phyloP scores from a whole-genome alignment of 2,797 vertebrate genomes.

The Poliocrania exsul region DNA sequence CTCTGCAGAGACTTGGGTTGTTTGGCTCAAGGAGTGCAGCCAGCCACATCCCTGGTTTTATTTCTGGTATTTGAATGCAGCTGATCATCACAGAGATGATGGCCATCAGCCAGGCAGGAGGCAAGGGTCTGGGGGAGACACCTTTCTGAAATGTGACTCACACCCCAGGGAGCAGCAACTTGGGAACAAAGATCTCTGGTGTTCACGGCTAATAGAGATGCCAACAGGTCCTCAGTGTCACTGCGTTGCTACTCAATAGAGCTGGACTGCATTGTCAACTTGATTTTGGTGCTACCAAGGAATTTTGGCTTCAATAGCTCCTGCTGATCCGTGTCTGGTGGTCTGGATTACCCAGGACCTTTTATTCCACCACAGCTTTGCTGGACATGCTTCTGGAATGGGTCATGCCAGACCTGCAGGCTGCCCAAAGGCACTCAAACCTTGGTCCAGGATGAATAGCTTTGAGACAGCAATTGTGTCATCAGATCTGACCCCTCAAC shows the following conservation, averaged over 20 bases:
- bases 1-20: background rate
- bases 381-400: background rate
- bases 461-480: background rate
- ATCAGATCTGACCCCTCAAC: background rate
- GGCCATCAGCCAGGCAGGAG: background rate
- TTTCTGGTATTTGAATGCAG: background rate
- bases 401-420: background rate
- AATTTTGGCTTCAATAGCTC: background rate
- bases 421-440: background rate
- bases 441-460: background rate
- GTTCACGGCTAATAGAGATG: background rate
- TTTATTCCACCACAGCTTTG: background rate
- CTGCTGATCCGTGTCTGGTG: background rate
- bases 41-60: background rate
- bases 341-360: background rate
- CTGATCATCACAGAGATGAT: background rate
- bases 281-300: background rate
- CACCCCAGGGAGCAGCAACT: background rate
- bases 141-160: background rate
- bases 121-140: background rate
- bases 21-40: background rate
- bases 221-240: background rate
- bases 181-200: background rate
- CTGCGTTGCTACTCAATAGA: accelerated
- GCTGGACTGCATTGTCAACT: background rate